Percentiles rank a stretch among this genome's conserved stretches.
Conservation (phyloP, 2,797 vertebrate genomes). For the Notoglanidium macrostoma region DNA sequence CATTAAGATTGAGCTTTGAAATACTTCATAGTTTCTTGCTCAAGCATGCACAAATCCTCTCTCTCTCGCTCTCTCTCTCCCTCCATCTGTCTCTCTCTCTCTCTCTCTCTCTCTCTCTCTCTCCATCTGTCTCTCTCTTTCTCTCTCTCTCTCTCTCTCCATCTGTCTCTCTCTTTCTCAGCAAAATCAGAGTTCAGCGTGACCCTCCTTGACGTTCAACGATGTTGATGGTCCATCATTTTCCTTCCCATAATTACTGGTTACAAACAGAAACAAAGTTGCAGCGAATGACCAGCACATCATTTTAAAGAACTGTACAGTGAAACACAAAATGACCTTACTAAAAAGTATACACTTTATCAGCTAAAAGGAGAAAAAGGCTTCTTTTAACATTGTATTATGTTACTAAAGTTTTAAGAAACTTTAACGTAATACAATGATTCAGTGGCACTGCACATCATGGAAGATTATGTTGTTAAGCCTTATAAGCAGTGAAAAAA, state of each 20-base stretch:
- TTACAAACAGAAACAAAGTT: conserved; percentile 1
- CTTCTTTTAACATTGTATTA: too few species aligned
- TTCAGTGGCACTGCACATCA: not conserved
- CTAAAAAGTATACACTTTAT: not conserved
- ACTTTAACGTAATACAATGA: not conserved
- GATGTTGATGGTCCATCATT: not conserved
- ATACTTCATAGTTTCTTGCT: not conserved
- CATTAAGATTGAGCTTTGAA: not conserved
- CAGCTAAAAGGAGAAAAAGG: not conserved
- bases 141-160: not conserved
- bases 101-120: not conserved
- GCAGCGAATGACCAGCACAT: not conserved
- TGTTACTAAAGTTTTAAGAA: not conserved
- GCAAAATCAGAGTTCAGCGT: not conserved
- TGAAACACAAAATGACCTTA: too few species aligned
- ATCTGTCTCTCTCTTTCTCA: not conserved
- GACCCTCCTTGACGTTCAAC: not conserved
- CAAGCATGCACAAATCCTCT: too few species aligned
- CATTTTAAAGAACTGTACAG: not conserved
- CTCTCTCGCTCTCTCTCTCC: too few species aligned
- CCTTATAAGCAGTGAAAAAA: not conserved
- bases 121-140: too few species aligned
- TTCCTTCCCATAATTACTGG: conserved; percentile 10
- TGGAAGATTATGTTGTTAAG: not conserved
- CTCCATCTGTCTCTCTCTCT: not conserved